Conservation (phyloP, 2,888 invertebrate species). For the Tupiocoris notatus region DNA sequence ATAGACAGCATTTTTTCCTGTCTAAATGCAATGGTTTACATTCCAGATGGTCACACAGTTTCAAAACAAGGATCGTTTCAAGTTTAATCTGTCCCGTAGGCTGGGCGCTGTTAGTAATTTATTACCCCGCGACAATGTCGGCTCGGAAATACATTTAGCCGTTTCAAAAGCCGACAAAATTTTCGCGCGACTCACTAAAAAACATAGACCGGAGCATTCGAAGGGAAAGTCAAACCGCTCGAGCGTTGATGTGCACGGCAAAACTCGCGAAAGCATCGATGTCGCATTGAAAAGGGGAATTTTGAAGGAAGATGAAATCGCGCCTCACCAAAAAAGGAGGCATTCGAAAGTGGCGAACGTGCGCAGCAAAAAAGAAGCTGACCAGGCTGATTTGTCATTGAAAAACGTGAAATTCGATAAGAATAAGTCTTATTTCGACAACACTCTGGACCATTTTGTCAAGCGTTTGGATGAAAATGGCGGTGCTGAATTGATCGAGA, state of each 20-base stretch:
- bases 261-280: background rate
- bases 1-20: too few species aligned
- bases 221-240: background rate
- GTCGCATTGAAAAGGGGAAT: background rate
- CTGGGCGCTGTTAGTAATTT: background rate
- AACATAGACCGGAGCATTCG: background rate
- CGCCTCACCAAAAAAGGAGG: background rate
- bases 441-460: background rate
- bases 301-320: background rate
- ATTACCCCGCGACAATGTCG: background rate
- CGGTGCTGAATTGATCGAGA: slow-evolving; percentile 2
- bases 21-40: too few species aligned
- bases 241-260: background rate
- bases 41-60: slow-evolving; percentile 9
- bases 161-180: slow-evolving; percentile 24
- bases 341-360: background rate
- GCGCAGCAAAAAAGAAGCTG: background rate
- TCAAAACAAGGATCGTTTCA: background rate
- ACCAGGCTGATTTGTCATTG: background rate
- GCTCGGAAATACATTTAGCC: slow-evolving; percentile 11
- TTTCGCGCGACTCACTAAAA: slow-evolving; percentile 7
- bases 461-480: background rate
- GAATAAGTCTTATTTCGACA: slow-evolving; percentile 11
- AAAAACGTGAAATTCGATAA: background rate
- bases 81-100: background rate